These are phyloP conservation scores for Spisula subtruncata DNA, from an alignment of 2,888 invertebrate genomes.

Conservation along the genomic window DNA sequence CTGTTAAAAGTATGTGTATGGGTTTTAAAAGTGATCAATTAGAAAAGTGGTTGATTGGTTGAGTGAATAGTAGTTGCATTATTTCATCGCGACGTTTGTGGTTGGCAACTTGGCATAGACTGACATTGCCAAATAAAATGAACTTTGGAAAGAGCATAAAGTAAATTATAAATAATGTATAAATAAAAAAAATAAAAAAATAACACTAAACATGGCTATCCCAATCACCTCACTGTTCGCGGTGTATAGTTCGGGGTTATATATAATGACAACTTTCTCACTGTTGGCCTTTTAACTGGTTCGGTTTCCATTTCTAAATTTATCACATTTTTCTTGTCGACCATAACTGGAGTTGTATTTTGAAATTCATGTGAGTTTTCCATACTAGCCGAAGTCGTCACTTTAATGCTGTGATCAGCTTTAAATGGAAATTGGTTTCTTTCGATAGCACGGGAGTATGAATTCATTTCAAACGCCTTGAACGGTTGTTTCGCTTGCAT, in stretches of 20 bases:
- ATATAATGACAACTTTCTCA: slow-evolving; percentile 40
- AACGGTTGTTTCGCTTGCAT: slow-evolving; percentile 68
- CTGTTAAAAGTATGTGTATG: too few species aligned
- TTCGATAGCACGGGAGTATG: slow-evolving; percentile 67
- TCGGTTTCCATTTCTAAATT: slow-evolving; percentile 36
- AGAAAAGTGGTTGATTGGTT: too few species aligned
- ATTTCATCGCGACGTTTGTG: too few species aligned
- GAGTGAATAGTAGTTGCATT: too few species aligned
- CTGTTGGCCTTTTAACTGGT: slow-evolving; percentile 31
- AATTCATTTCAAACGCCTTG: slow-evolving; percentile 69
- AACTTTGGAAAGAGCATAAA: too few species aligned
- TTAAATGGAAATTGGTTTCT: slow-evolving; percentile 61
- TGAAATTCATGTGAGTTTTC: background rate
- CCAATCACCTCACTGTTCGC: slow-evolving; percentile 34
- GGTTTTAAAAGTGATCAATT: too few species aligned
- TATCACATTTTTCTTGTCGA: slow-evolving; percentile 22
- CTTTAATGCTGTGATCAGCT: slow-evolving; percentile 24
- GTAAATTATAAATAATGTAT: too few species aligned
- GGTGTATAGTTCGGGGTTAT: slow-evolving; percentile 40
- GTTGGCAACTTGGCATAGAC: too few species aligned
- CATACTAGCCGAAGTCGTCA: background rate
- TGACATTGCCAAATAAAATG: too few species aligned
- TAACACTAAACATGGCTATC: background rate
- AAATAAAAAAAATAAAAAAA: too few species aligned
- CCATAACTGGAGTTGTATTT: background rate